Conservation (phyloP, 2,888 invertebrate species). For the Ernsta delagoae region DNA sequence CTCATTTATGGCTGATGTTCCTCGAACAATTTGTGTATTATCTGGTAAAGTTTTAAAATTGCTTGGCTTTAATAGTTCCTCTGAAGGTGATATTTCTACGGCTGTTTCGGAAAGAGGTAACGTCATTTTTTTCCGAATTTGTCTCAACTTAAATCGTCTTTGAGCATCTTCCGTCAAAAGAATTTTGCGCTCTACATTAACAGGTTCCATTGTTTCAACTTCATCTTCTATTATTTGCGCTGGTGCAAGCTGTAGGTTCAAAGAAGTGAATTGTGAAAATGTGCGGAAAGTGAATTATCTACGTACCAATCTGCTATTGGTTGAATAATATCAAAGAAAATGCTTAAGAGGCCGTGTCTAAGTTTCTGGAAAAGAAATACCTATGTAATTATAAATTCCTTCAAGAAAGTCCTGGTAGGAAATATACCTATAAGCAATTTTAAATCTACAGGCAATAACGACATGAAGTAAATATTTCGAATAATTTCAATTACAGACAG, state of each 20-base stretch:
- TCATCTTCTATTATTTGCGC: slow-evolving; percentile 62
- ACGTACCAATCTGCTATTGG: background rate
- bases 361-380: too few species aligned
- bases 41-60: slow-evolving; percentile 87
- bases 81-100: slow-evolving; percentile 58
- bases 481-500: too few species aligned
- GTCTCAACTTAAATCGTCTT: slow-evolving; percentile 66
- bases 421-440: too few species aligned
- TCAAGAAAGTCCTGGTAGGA: too few species aligned
- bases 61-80: slow-evolving; percentile 82
- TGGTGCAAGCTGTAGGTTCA: slow-evolving; percentile 56
- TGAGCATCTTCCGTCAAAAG: slow-evolving; percentile 71
- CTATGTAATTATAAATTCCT: too few species aligned
- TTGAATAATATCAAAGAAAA: too few species aligned
- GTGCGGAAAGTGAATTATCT: background rate
- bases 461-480: too few species aligned
- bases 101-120: slow-evolving; percentile 63
- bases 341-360: too few species aligned
- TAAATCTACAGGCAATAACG: too few species aligned
- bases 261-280: background rate
- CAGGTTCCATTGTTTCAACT: slow-evolving; percentile 57
- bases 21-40: slow-evolving; percentile 84
- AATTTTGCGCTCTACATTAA: slow-evolving; percentile 63
- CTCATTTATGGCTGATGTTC: slow-evolving; percentile 68
- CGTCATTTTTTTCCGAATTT: slow-evolving; percentile 67